phyloP scores from a whole-genome alignment of 1,140 invertebrate genomes.

The Drosophila seguyi region DNA sequence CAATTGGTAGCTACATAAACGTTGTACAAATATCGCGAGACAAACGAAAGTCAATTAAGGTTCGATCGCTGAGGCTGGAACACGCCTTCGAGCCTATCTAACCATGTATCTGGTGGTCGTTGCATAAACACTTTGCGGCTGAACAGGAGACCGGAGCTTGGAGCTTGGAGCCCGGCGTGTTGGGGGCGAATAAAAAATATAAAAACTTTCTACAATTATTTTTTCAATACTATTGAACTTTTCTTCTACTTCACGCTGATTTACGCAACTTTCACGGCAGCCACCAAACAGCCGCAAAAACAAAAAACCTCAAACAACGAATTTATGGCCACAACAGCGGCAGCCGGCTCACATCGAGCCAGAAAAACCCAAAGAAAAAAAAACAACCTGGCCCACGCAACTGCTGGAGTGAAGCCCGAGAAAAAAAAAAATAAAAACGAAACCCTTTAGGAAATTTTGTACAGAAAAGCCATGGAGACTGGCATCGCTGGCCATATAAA shows the following conservation, averaged over 20 bases:
- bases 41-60: slow-evolving; percentile 68
- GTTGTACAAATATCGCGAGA: slow-evolving; percentile 25
- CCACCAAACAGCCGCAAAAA: slow-evolving; percentile 54
- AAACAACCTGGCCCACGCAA: slow-evolving; percentile 70
- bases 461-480: slow-evolving; percentile 53
- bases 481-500: slow-evolving; percentile 66
- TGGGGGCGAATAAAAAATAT: slow-evolving; percentile 49
- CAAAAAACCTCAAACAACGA: slow-evolving; percentile 55
- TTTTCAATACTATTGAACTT: slow-evolving; percentile 81
- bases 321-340: slow-evolving; percentile 72
- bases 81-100: slow-evolving; percentile 56
- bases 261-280: slow-evolving; percentile 82
- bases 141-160: slow-evolving; percentile 17
- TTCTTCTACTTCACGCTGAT: slow-evolving; percentile 83
- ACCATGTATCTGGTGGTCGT: slow-evolving; percentile 37
- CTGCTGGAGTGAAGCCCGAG: slow-evolving; percentile 27
- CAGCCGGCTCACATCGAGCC: slow-evolving; percentile 61
- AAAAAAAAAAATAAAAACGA: slow-evolving; percentile 65
- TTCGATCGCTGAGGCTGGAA: slow-evolving; percentile 51
- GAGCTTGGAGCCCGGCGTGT: background rate
- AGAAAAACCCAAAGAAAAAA: slow-evolving; percentile 14
- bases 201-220: slow-evolving; percentile 82
- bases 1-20: slow-evolving; percentile 22
- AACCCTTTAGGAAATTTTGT: slow-evolving; percentile 83
- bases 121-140: slow-evolving; percentile 61